Evolutionary conservation across 2,113 vertebrate species (phyloP).

Genomic region (Rhodinocichla rosea): DNA sequence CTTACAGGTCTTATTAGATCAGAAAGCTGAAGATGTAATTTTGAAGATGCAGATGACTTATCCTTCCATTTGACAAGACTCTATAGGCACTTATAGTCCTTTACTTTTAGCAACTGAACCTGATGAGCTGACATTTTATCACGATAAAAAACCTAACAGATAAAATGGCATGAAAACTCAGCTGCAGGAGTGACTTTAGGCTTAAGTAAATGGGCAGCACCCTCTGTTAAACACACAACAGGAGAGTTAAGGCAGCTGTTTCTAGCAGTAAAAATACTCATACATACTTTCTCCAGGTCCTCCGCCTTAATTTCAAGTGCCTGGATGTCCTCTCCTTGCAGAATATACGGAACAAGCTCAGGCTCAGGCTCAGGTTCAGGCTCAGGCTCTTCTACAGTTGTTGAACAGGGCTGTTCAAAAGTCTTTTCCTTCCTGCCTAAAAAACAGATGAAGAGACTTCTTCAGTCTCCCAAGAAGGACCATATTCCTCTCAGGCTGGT

Average conservation of each 20-base stretch:
- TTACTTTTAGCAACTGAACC: background rate
- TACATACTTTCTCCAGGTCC: conserved; percentile 77
- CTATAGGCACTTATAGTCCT: background rate
- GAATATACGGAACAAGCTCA: background rate
- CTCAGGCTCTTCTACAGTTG: conserved; percentile 31
- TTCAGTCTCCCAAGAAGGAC: background rate
- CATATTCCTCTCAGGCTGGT: background rate
- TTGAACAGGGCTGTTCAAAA: background rate
- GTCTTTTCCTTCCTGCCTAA: conserved; percentile 71
- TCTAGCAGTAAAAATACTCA: background rate
- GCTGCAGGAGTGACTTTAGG: background rate
- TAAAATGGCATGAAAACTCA: background rate
- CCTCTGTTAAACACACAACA: background rate
- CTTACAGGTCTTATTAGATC: background rate
- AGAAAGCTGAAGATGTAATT: background rate
- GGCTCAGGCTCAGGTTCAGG: background rate
- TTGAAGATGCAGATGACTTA: background rate
- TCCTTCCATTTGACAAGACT: background rate
- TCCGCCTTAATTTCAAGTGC: conserved; percentile 69
- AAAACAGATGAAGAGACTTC: background rate
- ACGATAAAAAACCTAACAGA: background rate
- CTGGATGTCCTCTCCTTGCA: conserved; percentile 73
- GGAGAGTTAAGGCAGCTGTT: background rate
- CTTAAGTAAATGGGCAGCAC: background rate
- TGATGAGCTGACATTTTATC: background rate